Evolutionary conservation across 2,888 invertebrate genomes (phyloP).

Genomic region (Tetramorium bicarinatum): DNA sequence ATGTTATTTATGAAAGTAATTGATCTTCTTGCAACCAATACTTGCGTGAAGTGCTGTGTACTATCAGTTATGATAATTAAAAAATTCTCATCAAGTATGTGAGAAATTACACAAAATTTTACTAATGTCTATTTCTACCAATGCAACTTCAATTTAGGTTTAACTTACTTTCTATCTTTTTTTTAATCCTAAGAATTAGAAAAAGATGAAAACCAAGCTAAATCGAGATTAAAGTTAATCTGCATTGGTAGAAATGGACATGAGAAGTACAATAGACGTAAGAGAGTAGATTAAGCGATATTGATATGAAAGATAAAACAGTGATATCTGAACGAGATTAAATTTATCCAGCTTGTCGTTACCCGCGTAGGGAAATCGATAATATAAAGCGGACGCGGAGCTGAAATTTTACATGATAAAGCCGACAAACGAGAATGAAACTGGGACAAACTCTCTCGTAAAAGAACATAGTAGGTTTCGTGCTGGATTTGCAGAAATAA

Average conservation of each 20-base stretch:
- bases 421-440: conserved; percentile 58
- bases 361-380: conserved; percentile 38
- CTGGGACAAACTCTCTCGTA: conserved; percentile 47
- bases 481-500: conserved; percentile 50
- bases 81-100: conserved; percentile 5
- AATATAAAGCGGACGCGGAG: conserved; percentile 51
- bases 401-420: conserved; percentile 53
- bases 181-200: too few relatives aligned
- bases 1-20: not conserved
- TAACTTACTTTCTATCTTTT: too few relatives aligned
- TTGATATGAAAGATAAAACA: not conserved
- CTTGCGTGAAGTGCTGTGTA: not conserved
- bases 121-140: too few relatives aligned
- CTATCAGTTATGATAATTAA: not conserved
- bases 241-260: too few relatives aligned
- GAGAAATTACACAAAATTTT: conserved; percentile 11
- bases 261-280: not conserved
- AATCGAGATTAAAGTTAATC: too few relatives aligned
- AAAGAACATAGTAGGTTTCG: conserved; percentile 42
- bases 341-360: conserved; percentile 36
- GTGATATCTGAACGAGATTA: conserved; percentile 20
- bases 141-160: too few relatives aligned
- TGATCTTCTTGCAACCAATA: not conserved
- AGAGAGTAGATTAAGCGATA: conserved; percentile 4
- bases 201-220: too few relatives aligned